Base-by-base conservation (phyloP, 1,140 invertebrate genomes). In the Oedothorax gibbosus region DNA sequence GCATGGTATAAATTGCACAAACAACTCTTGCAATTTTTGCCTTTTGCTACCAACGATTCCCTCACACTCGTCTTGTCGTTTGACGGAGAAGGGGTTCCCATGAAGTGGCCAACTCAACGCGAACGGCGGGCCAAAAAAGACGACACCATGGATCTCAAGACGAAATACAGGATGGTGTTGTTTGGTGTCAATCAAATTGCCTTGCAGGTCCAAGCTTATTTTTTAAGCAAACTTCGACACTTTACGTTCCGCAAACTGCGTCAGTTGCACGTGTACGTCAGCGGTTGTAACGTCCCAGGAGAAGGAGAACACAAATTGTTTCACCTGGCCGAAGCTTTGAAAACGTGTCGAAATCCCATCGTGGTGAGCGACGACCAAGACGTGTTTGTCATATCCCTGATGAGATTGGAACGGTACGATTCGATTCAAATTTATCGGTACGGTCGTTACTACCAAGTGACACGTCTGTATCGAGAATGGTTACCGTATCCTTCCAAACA, bases 61-160 rank as follows among this genome's bases (percentile, higher is more conserved):
- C 12, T 77, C 9, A 68, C 77, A 0, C n/a, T 79, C 18, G 18
- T 79, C 10, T 54, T 79, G 14, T 20, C 64, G 7, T 68, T 79
- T 51, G 77, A 79, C 9, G 77, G 77, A 8, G 7, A 15, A 49
- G 62, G 62, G 0, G 62, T 65, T 3, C 77, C 62, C 10, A 79
- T 66, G 64, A 79, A 79, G 56, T 66, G 77, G 75, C 75, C 75
- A 6, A 77, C 60, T 77, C 75, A 77, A n/a, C 56, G 75, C 5
- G 21, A 50, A 77, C 35, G 75, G 7, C 12, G 75, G 2, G 35
- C n/a, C 11, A 69, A 69, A 49, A 69, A 69, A 50, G 66, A 50
- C n/a, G 66, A 50, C 12, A 18, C 0, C 0, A 2, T 2, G 8
- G 14, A 50, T 11, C 8, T 14, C 20, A 79, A 68, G 68, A 7